Percentiles rank a stretch among this genome's conserved stretches.
phyloP scores from a whole-genome alignment of 2,113 vertebrate genomes.

The Callithrix jacchus region DNA sequence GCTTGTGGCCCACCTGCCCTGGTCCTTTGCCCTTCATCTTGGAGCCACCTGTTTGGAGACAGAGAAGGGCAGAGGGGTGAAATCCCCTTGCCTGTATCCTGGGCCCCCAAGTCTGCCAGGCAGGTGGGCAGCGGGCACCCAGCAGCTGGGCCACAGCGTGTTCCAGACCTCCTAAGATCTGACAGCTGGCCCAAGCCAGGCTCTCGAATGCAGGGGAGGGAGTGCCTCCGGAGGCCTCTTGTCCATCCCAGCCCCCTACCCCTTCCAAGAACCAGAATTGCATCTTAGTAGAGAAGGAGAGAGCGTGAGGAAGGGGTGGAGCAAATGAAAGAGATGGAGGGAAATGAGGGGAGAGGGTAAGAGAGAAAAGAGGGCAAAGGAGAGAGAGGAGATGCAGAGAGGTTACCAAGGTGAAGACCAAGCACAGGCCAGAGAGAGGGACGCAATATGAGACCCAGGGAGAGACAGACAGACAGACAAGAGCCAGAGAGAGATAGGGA shows the following conservation, averaged over 20 bases:
- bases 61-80: neutral
- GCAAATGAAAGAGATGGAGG: accelerated
- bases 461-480: neutral
- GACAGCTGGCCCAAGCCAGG: neutral
- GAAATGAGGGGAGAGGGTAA: accelerated
- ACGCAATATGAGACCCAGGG: neutral
- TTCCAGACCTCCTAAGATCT: neutral
- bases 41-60: neutral
- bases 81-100: neutral
- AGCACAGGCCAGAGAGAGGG: neutral
- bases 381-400: constrained; percentile 73
- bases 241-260: neutral
- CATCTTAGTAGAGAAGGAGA: neutral
- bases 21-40: neutral
- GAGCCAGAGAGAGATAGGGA: neutral
- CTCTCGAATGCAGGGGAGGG: neutral
- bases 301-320: too few relatives aligned
- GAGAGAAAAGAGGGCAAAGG: constrained; percentile 80
- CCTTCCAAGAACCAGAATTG: neutral
- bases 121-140: neutral
- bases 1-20: neutral
- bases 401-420: neutral
- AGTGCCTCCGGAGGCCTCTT: neutral
- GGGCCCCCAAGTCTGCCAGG: neutral
- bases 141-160: neutral